Evolutionary conservation across 2,113 vertebrate species (phyloP).

Genomic region (Terrapene triunguis): DNA sequence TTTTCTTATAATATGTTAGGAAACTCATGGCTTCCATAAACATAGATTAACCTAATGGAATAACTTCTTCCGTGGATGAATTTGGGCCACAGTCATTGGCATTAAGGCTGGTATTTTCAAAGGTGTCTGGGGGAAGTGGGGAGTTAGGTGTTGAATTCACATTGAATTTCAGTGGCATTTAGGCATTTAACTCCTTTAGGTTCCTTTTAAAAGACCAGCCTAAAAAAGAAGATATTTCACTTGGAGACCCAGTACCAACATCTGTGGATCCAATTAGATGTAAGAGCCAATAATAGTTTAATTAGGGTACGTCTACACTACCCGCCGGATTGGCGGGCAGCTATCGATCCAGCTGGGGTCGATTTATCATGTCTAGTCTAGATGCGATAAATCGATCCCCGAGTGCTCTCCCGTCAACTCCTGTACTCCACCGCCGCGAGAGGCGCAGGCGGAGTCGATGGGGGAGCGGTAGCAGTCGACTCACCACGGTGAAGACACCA

Average conservation of each 20-base stretch:
- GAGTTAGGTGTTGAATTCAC: background rate
- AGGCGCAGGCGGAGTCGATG: too few relatives aligned
- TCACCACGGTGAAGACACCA: too few relatives aligned
- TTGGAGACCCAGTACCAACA: background rate
- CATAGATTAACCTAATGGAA: background rate
- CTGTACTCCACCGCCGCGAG: too few relatives aligned
- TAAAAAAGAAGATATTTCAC: background rate
- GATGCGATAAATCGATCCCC: too few relatives aligned
- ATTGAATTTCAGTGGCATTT: background rate
- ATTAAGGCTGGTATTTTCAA: background rate
- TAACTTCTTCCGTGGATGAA: background rate
- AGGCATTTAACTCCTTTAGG: background rate
- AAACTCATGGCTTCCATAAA: accelerated
- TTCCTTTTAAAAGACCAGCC: background rate
- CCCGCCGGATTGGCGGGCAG: too few relatives aligned
- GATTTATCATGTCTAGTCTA: too few relatives aligned
- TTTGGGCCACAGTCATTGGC: background rate
- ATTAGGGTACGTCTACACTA: background rate
- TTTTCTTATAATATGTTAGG: background rate
- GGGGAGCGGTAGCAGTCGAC: too few relatives aligned
- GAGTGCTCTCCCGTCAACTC: too few relatives aligned
- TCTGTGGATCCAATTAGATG: background rate
- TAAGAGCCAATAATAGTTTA: accelerated
- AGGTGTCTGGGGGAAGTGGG: background rate
- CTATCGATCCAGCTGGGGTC: too few relatives aligned